Base-by-base conservation (phyloP, 2,797 vertebrate genomes). In the Tachyglossus aculeatus region DNA sequence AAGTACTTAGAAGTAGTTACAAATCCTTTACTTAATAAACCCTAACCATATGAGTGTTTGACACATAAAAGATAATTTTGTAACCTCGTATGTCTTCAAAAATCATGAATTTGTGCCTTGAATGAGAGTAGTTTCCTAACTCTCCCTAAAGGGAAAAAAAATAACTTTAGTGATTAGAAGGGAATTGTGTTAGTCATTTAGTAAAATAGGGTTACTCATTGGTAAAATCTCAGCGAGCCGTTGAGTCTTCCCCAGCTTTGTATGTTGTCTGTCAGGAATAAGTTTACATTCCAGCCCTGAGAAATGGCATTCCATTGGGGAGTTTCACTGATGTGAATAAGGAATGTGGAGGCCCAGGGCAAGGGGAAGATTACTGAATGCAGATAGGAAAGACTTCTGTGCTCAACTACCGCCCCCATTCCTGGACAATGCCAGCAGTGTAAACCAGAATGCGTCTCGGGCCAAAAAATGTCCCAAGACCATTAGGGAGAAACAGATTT, bases 251-350 rank as follows among this genome's bases (percentile, higher is more conserved):
- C 67, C 61, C 58, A 34, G 60, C 7, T 43, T 67, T 40, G 64
- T 74, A 77, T 86, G 74, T 84, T 78, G 24, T 82, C 81, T 81
- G 77, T 90, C 87, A 88, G 89, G 90, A 92, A 80, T 87, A 82
- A 60, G 61, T 86, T 87, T 86, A 78, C 88, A 85, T 93, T 92
- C 91, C 80, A 69, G 18, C 32, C 48, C 50, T 37, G 81, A 88
- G 83, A 85, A 93, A 84, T 90, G 91, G 89, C 88, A 94, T 95
- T 93, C 94, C 92, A 83, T 84, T 73, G 82, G 72, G 84, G 72
- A 88, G 54, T 85, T 75, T 62, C 86, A 82, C 80, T 90, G 93
- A 94, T 41, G 74, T 93, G 77, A 90, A 73, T 64, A 92, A 80
- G 86, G 90, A 92, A 90, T 90, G 89, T 82, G 43, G 89, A 91